Evolutionary conservation across 2,113 vertebrate genomes (phyloP).

Genomic region (Salvelinus alpinus): DNA sequence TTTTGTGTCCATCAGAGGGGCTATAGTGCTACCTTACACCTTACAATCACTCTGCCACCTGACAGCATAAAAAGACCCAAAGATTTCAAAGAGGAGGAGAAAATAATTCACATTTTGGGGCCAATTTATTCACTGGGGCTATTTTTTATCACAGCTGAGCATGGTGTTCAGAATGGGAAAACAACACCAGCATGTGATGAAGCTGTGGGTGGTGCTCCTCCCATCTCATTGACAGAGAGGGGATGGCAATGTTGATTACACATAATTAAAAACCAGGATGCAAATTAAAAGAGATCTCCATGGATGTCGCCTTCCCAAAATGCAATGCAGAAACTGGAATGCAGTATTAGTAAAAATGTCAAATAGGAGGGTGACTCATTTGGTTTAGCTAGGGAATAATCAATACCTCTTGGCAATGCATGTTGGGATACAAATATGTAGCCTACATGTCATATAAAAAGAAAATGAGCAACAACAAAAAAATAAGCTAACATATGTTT

Average conservation of each 20-base stretch:
- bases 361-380: not conserved
- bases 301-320: slow-evolving; percentile 3
- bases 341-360: slow-evolving; percentile 7
- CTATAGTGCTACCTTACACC: not conserved
- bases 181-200: slow-evolving; percentile 24
- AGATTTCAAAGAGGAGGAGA: not conserved
- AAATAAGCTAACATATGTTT: no score
- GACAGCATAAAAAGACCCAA: not conserved
- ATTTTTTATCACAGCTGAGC: slow-evolving; percentile 29
- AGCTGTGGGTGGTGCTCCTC: slow-evolving; percentile 26
- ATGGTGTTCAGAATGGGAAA: slow-evolving; percentile 14
- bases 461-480: no score
- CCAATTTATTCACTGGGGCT: not conserved
- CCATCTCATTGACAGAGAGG: slow-evolving; percentile 33
- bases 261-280: slow-evolving; percentile 46
- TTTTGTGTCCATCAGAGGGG: not conserved
- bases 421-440: not conserved
- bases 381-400: not conserved
- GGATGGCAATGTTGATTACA: slow-evolving; percentile 51
- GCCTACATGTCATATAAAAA: no score
- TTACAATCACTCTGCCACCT: not conserved
- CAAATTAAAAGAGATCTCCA: not conserved
- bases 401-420: not conserved
- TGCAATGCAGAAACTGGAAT: slow-evolving; percentile 25
- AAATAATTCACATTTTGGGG: not conserved